phyloP scores from a whole-genome alignment of 1,140 invertebrate species.

The Calliphora vicina region DNA sequence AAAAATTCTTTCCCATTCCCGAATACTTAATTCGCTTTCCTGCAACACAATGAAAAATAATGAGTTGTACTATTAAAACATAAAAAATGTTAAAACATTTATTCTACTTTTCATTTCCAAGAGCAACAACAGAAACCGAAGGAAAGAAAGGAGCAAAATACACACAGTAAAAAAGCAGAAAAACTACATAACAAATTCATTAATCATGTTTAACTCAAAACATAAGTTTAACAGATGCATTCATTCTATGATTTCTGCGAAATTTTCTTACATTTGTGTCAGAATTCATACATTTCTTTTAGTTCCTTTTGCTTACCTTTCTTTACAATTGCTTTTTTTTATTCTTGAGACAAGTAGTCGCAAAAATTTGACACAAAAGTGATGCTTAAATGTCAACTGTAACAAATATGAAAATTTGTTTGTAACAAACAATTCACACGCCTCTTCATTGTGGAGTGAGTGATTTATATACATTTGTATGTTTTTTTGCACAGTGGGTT shows the following conservation, averaged over 20 bases:
- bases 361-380: too few species aligned
- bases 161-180: too few species aligned
- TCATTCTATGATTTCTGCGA: background rate
- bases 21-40: background rate
- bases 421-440: too few species aligned
- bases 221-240: background rate
- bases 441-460: too few species aligned
- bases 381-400: too few species aligned
- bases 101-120: background rate
- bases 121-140: too few species aligned
- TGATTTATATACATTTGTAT: too few species aligned
- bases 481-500: too few species aligned
- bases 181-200: slow-evolving; percentile 54
- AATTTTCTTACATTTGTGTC: background rate
- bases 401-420: too few species aligned
- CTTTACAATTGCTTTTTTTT: too few species aligned
- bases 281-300: background rate
- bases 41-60: background rate
- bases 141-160: background rate
- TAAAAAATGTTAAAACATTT: background rate
- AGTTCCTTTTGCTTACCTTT: too few species aligned
- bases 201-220: slow-evolving; percentile 47
- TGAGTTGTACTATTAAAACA: background rate
- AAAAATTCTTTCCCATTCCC: background rate
- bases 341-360: too few species aligned